Percentiles rank a stretch among this genome's conserved stretches.
Evolutionary conservation across 1,140 invertebrate species (phyloP).

Genomic region (Mamestra configurata): DNA sequence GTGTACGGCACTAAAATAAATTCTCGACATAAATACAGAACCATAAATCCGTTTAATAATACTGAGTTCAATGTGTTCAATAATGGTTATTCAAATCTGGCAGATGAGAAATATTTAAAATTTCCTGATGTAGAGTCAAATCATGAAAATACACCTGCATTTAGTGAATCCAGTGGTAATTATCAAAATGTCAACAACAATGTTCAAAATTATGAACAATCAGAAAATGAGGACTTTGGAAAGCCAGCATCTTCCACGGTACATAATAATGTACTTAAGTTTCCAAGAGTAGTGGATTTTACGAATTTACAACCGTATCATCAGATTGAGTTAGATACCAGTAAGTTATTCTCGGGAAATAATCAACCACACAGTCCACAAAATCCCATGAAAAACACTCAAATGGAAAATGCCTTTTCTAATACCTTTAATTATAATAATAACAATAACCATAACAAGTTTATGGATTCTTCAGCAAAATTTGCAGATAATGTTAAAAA

Average conservation of each 20-base stretch:
- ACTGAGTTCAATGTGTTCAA: constrained; percentile 63
- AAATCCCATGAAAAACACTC: constrained; percentile 50
- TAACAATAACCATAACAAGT: constrained; percentile 43
- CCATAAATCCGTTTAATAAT: constrained; percentile 64
- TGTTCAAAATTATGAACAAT: constrained; percentile 53
- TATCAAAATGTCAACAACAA: constrained; percentile 56
- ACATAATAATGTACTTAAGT: constrained; percentile 62
- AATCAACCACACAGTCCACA: constrained; percentile 22
- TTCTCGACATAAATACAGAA: constrained; percentile 69
- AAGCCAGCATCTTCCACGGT: constrained; percentile 42
- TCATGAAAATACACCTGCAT: constrained; percentile 56
- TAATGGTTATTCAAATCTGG: constrained; percentile 46
- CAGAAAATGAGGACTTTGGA: constrained; percentile 55
- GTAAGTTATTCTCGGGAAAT: constrained; percentile 62
- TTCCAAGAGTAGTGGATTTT: constrained; percentile 80
- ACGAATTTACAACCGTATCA: constrained; percentile 73
- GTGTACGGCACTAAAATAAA: constrained; percentile 79
- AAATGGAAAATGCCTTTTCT: constrained; percentile 51
- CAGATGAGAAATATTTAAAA: constrained; percentile 56
- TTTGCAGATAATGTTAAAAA: constrained; percentile 24
- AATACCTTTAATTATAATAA: constrained; percentile 41
- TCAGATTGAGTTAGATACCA: constrained; percentile 68
- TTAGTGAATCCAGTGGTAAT: constrained; percentile 56
- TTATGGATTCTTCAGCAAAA: constrained; percentile 19
- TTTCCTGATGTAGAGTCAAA: constrained; percentile 52